phyloP scores from a whole-genome alignment of 2,888 invertebrate species.

The Drosophila maculinotata region DNA sequence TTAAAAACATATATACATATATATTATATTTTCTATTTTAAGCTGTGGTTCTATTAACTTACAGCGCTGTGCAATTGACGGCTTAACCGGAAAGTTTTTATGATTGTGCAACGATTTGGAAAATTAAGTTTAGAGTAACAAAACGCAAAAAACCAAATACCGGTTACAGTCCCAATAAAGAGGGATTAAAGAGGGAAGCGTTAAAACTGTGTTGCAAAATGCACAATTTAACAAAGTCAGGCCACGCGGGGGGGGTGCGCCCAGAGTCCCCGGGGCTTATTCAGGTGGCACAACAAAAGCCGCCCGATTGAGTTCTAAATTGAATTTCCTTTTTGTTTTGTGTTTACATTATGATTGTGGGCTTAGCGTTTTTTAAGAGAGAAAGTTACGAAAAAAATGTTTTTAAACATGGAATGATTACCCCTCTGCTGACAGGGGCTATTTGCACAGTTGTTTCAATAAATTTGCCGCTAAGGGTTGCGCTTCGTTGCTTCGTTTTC shows the following conservation, averaged over 20 bases:
- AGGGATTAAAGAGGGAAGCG: slow-evolving; percentile 13
- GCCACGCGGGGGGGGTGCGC: slow-evolving; percentile 27
- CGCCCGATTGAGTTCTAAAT: slow-evolving; percentile 34
- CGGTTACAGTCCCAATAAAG: slow-evolving; percentile 15
- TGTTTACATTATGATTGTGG: slow-evolving; percentile 70
- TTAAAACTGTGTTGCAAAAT: slow-evolving; percentile 45
- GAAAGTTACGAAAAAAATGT: slow-evolving; percentile 18
- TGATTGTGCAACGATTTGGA: slow-evolving; percentile 44
- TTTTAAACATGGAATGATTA: slow-evolving; percentile 31
- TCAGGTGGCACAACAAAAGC: slow-evolving; percentile 57
- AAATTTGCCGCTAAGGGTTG: slow-evolving; percentile 67
- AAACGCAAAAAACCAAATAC: slow-evolving; percentile 19
- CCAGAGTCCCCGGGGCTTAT: neutral
- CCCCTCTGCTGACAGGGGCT: slow-evolving; percentile 17
- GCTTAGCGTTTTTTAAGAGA: slow-evolving; percentile 41
- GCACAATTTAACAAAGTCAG: slow-evolving; percentile 54
- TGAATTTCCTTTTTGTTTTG: slow-evolving; percentile 4
- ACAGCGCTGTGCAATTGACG: slow-evolving; percentile 15
- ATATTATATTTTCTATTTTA: too few relatives aligned
- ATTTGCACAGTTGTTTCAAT: slow-evolving; percentile 76
- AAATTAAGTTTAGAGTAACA: slow-evolving; percentile 44
- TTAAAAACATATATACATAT: too few relatives aligned
- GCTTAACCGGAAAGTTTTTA: slow-evolving; percentile 14
- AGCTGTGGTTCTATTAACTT: neutral
- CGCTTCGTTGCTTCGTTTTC: slow-evolving; percentile 15